Evolutionary conservation across 2,113 vertebrate genomes (phyloP).

Genomic region (Xiphophorus couchianus): DNA sequence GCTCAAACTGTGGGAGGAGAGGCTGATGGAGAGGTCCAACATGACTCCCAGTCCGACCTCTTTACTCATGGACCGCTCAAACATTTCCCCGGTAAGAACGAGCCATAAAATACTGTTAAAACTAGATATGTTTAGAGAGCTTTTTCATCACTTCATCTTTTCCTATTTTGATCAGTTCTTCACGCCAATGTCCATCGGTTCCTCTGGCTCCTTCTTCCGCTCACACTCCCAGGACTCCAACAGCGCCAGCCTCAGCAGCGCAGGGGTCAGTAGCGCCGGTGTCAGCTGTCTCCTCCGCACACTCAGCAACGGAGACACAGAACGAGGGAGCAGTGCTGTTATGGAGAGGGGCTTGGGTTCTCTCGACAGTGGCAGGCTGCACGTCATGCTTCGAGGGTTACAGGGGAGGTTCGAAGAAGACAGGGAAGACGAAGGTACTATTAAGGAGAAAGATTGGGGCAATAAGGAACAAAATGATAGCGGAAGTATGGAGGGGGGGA

Average conservation of each 20-base stretch:
- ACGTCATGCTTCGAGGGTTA: constrained; percentile 73
- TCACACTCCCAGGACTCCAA: constrained; percentile 98
- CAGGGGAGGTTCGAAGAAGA: constrained; percentile 68
- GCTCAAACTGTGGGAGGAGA: constrained; percentile 93
- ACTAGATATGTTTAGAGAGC: neutral
- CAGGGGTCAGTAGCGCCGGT: constrained; percentile 92
- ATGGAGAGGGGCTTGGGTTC: constrained; percentile 68
- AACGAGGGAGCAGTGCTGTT: constrained; percentile 52
- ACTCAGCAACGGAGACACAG: constrained; percentile 87
- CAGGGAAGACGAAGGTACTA: constrained; percentile 62
- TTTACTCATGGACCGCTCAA: constrained; percentile 80
- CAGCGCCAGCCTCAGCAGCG: constrained; percentile 91
- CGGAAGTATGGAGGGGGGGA: constrained; percentile 63
- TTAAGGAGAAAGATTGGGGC: constrained; percentile 65
- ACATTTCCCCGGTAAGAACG: constrained; percentile 81
- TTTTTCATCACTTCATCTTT: neutral
- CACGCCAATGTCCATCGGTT: constrained; percentile 91
- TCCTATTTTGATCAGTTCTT: constrained; percentile 87
- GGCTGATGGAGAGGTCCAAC: constrained; percentile 93
- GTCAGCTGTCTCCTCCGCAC: constrained; percentile 95
- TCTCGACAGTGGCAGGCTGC: constrained; percentile 67
- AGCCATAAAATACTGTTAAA: constrained; percentile 16
- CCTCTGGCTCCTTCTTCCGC: constrained; percentile 93
- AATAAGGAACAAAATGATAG: constrained; percentile 58
- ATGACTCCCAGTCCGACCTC: constrained; percentile 74